A percentile compares a stretch with the other conserved stretches of the same genome.
These are phyloP conservation scores for Uromys caudimaculatus DNA, from an alignment of 2,797 vertebrate species.

Conservation along the genomic window DNA sequence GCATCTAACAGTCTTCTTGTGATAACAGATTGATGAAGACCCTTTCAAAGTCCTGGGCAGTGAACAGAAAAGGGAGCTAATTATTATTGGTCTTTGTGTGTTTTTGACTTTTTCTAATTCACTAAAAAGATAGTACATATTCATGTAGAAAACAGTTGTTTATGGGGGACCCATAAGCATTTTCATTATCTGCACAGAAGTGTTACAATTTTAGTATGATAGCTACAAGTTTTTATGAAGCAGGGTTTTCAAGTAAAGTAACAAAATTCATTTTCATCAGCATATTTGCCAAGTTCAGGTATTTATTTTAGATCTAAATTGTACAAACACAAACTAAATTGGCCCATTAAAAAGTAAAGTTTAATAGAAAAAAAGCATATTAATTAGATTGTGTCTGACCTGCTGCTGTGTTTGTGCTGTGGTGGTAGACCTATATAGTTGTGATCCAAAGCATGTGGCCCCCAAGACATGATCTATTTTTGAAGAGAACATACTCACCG, in stretches of 20 bases:
- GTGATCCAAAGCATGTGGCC: not conserved
- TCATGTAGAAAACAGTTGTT: not conserved
- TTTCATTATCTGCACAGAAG: not conserved
- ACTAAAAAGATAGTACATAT: not conserved
- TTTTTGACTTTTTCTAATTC: conserved; percentile 30
- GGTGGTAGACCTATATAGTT: conserved; percentile 2
- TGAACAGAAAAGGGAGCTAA: conserved; percentile 20
- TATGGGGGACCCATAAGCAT: not conserved
- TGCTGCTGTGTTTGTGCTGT: conserved; percentile 16
- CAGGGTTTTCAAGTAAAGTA: conserved; percentile 14
- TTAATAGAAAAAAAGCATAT: not conserved
- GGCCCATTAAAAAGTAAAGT: not conserved
- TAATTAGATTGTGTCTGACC: conserved; percentile 41
- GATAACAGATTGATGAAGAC: not conserved
- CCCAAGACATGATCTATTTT: conserved; percentile 34
- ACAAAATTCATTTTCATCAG: not conserved
- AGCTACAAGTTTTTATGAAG: conserved; percentile 22
- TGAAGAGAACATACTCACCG: not conserved
- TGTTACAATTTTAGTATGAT: conserved; percentile 53
- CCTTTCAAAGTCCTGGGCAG: not conserved
- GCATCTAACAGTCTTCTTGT: not conserved
- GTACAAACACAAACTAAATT: not conserved
- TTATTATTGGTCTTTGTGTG: not conserved
- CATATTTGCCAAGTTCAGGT: not conserved
- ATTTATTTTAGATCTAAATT: conserved; percentile 43